Base-by-base conservation (phyloP, 2,888 invertebrate genomes). In the Philhelius pedissequus region DNA sequence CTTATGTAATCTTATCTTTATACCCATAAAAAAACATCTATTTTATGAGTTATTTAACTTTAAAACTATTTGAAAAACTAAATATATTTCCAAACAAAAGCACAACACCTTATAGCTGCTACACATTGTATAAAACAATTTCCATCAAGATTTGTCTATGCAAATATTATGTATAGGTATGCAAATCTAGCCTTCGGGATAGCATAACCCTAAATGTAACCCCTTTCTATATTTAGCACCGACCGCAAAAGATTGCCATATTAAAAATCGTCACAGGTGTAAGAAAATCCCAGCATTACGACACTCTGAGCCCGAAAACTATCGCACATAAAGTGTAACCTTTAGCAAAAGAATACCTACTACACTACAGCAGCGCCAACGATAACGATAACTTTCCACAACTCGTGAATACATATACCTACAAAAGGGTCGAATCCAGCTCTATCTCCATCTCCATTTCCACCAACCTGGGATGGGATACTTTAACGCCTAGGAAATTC, bases 211-310 rank as follows among this genome's bases (percentile, higher is more conserved):
- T 48, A n/a, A 64, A 64, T 11, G 48, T 32, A 22, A 58, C 71
- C 66, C 38, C 13, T 20, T n/a, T 20, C 27, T 32, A 18, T 20
- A 30, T 9, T 32, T n/a, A 48, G 20, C 56, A 54, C 25, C 60
- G 6, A 60, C 27, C 62, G 27, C 69, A 64, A 71, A 56, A 60
- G 50, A 62, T 62, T 40, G 66, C 70, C 30, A 50, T 68, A 84
- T 71, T 76, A 84, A 84, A 80, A 79, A 84, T 69, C 75, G 84
- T 75, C 80, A 71, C 84, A 84, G 84, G 84, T 84, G 84, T 80
- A 80, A 71, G 84, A 68, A 84, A 80, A 80, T 84, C 84, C 80
- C 60, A 66, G 75, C 68, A 62, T 80, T 71, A 75, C 80, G 71
- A 76, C 71, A 71, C 84, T 50, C 20, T 71, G 75, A 80, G 84